phyloP scores from a whole-genome alignment of 2,888 invertebrate genomes.

The Portevinia maculata region DNA sequence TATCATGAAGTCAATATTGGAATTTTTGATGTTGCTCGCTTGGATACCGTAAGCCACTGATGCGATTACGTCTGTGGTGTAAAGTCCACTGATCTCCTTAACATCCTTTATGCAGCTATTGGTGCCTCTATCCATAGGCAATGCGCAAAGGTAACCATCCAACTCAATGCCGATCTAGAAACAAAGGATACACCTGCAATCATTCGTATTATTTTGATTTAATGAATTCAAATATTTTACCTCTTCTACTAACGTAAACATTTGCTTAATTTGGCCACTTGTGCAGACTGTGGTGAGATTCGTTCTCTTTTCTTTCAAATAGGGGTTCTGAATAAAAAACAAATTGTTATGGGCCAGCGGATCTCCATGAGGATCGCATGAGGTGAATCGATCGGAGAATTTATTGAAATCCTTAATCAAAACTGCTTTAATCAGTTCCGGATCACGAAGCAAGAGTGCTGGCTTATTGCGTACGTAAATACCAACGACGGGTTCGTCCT shows the following conservation, averaged over 20 bases:
- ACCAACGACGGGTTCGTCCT: constrained; percentile 80
- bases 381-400: constrained; percentile 79
- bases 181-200: not conserved
- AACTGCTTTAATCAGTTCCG: constrained; percentile 82
- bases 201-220: not conserved
- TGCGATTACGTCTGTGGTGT: constrained; percentile 81
- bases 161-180: constrained; percentile 78
- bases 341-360: constrained; percentile 81
- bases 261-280: constrained; percentile 81
- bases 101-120: constrained; percentile 76
- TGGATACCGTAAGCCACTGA: constrained; percentile 80
- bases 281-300: constrained; percentile 83
- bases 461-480: constrained; percentile 83
- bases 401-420: constrained; percentile 83
- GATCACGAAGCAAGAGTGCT: constrained; percentile 82
- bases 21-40: constrained; percentile 79
- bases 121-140: constrained; percentile 15
- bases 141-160: constrained; percentile 75
- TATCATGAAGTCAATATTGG: constrained; percentile 78
- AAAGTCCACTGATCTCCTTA: constrained; percentile 79
- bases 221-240: constrained; percentile 65
- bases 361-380: constrained; percentile 80
- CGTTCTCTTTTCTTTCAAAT: constrained; percentile 82
- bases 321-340: constrained; percentile 82
- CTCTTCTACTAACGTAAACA: constrained; percentile 80